Evolutionary conservation across 1,140 invertebrate species (phyloP).

Genomic region (Polypedilum pembai): DNA sequence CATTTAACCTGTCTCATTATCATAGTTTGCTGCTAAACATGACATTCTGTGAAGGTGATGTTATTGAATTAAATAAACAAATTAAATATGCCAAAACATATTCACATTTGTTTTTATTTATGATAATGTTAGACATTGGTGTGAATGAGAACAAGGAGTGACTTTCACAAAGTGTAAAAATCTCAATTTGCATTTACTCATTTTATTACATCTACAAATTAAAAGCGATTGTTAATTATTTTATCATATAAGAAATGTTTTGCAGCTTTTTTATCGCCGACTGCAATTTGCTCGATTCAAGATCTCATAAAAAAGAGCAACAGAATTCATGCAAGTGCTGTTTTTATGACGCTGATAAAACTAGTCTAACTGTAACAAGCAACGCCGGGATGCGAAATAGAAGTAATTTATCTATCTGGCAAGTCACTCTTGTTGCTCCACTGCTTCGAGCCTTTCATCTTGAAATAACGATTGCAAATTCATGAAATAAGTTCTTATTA

Average conservation of each 20-base stretch:
- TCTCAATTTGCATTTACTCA: too few relatives aligned
- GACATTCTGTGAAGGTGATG: too few relatives aligned
- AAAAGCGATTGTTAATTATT: slow-evolving; percentile 14
- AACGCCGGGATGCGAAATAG: background rate
- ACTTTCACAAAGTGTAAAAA: too few relatives aligned
- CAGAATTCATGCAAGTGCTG: background rate
- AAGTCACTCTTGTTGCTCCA: background rate
- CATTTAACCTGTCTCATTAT: too few relatives aligned
- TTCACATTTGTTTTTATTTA: too few relatives aligned
- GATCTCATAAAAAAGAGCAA: background rate
- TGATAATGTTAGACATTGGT: too few relatives aligned
- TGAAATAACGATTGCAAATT: background rate
- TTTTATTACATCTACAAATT: slow-evolving; percentile 4
- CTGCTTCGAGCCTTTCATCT: background rate
- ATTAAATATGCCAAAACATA: too few relatives aligned
- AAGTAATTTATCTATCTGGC: too few relatives aligned
- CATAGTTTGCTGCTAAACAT: too few relatives aligned
- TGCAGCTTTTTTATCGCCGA: background rate
- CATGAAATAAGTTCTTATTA: background rate
- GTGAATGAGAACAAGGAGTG: too few relatives aligned
- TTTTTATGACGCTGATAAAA: background rate
- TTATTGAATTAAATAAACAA: too few relatives aligned
- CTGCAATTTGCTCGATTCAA: background rate
- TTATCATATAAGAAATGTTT: background rate
- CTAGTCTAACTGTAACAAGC: background rate